Conservation (phyloP, 2,113 vertebrate species). For the Pavo muticus region DNA sequence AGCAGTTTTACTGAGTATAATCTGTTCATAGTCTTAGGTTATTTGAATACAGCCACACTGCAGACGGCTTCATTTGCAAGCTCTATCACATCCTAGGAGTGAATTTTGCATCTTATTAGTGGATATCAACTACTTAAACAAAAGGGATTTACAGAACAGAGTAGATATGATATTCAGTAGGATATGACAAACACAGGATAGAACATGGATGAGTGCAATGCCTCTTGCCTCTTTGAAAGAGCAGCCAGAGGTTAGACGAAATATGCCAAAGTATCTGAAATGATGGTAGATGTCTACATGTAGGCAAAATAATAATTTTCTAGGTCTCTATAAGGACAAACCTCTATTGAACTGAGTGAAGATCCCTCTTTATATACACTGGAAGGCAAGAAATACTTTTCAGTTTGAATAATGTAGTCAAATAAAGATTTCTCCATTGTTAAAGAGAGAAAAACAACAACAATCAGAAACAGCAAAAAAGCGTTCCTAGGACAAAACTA, state of each 20-base stretch:
- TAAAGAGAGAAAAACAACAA: not conserved
- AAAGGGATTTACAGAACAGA: not conserved
- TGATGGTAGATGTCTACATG: not conserved
- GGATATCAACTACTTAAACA: not conserved
- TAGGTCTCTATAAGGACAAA: not conserved
- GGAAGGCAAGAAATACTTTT: not conserved
- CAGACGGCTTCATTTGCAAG: not conserved
- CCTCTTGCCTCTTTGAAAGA: not conserved
- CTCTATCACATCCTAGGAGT: too few species aligned
- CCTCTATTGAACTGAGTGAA: not conserved
- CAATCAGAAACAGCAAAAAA: too few species aligned
- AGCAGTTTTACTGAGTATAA: not conserved
- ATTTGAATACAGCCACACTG: not conserved
- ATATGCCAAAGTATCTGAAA: not conserved
- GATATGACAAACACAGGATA: fast-evolving
- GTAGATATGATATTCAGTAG: not conserved
- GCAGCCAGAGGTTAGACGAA: not conserved
- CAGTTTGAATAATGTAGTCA: not conserved
- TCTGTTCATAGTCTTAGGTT: not conserved
- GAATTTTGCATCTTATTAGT: not conserved
- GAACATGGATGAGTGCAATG: not conserved
- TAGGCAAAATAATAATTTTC: not conserved
- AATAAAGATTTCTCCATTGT: not conserved
- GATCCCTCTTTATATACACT: not conserved
- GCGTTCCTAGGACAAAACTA: not conserved